phyloP scores from a whole-genome alignment of 2,797 vertebrate genomes.

The Galaxias olidus region DNA sequence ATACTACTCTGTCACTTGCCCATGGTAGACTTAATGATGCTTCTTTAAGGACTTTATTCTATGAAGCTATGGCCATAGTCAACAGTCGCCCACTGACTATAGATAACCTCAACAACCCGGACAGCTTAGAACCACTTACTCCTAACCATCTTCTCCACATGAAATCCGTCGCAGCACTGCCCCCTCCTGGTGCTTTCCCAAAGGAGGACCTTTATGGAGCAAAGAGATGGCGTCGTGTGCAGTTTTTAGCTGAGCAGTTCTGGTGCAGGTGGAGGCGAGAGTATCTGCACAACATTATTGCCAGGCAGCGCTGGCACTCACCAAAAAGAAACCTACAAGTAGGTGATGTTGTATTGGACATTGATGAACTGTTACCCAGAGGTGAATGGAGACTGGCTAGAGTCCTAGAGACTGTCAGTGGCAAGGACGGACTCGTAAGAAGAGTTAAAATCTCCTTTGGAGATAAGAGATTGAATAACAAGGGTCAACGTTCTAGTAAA shows the following conservation, averaged over 20 bases:
- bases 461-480: no score
- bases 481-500: background rate
- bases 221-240: constrained; percentile 8
- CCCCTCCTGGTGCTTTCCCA: constrained; percentile 10
- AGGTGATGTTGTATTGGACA: background rate
- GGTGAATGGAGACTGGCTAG: no score
- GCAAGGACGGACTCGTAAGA: no score
- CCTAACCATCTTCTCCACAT: constrained; percentile 27
- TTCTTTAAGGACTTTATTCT: constrained; percentile 3
- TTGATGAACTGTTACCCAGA: background rate
- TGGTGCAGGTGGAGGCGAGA: constrained; percentile 9
- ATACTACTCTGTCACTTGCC: background rate
- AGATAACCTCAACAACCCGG: constrained; percentile 7
- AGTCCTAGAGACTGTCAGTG: no score
- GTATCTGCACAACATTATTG: constrained; percentile 13
- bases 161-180: constrained; percentile 12
- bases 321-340: background rate
- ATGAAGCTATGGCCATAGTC: constrained; percentile 19
- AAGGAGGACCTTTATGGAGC: constrained; percentile 10
- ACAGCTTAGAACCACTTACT: constrained; percentile 24
- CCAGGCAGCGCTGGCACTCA: constrained; percentile 15
- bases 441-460: no score
- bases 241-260: constrained; percentile 22
- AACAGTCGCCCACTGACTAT: background rate
- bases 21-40: constrained; percentile 6